phyloP scores from a whole-genome alignment of 2,888 invertebrate species.

The Epinotia demarniana region DNA sequence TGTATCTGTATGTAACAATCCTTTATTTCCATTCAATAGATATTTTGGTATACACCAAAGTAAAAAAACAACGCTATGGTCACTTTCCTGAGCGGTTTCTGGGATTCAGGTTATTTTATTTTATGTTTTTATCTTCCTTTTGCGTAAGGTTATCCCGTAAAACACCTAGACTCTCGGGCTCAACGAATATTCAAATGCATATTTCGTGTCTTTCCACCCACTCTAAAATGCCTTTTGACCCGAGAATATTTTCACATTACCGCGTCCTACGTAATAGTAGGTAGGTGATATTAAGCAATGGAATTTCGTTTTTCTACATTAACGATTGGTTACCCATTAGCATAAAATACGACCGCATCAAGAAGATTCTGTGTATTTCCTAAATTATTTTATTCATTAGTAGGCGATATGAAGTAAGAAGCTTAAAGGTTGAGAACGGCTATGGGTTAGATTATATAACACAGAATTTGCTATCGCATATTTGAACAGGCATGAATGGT shows the following conservation, averaged over 20 bases:
- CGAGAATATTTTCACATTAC: conserved; percentile 31
- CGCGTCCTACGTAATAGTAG: conserved; percentile 21
- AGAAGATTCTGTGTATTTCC: conserved; percentile 2
- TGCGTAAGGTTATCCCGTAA: conserved; percentile 9
- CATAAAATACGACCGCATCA: background rate
- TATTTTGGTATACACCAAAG: background rate
- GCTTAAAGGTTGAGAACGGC: conserved; percentile 1
- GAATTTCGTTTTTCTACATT: background rate
- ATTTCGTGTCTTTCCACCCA: conserved; percentile 22
- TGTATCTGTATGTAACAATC: background rate
- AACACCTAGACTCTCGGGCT: conserved; percentile 6
- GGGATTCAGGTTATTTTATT: no score
- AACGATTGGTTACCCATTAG: background rate
- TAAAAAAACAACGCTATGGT: no score
- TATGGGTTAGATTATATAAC: background rate
- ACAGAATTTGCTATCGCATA: background rate
- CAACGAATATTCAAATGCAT: conserved; percentile 1
- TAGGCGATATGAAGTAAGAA: background rate
- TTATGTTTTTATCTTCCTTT: background rate
- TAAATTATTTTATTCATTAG: background rate
- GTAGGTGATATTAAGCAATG: conserved; percentile 8
- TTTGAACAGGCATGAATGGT: conserved; percentile 11
- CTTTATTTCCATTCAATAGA: background rate
- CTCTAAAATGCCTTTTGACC: conserved; percentile 35
- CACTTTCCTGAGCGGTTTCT: no score